A percentile compares a stretch with the other conserved stretches of the same genome.
phyloP scores from a whole-genome alignment of 1,140 invertebrate genomes.

The Metopolophium dirhodum region DNA sequence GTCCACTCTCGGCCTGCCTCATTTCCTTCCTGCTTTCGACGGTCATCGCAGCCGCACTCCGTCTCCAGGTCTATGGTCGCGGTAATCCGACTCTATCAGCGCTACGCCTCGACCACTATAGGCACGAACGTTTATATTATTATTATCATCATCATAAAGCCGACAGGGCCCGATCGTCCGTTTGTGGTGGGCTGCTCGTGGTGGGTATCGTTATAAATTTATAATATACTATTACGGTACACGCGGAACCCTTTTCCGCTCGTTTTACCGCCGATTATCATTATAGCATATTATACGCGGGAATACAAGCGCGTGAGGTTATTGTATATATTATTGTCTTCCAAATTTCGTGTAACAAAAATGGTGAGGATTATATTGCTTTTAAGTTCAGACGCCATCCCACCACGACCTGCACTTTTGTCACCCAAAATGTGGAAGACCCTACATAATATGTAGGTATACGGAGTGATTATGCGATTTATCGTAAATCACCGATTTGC shows the following conservation, averaged over 20 bases:
- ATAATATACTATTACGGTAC: not conserved
- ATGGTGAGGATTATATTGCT: not conserved
- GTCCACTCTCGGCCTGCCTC: not conserved
- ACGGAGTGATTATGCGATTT: not conserved
- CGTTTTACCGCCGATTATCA: not conserved
- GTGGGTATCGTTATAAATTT: not conserved
- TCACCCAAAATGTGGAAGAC: not conserved
- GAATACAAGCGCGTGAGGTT: not conserved
- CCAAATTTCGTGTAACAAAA: not conserved
- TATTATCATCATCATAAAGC: not conserved
- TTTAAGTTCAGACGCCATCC: not conserved
- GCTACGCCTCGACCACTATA: not conserved
- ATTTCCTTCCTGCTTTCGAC: not conserved
- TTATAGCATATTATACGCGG: not conserved
- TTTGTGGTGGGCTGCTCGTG: not conserved
- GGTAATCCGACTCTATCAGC: not conserved
- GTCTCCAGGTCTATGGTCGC: not conserved
- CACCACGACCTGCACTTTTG: not conserved
- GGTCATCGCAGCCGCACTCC: not conserved
- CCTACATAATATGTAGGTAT: too few relatives aligned
- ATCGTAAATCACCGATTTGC: not conserved
- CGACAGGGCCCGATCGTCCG: not conserved
- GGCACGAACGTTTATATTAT: not conserved
- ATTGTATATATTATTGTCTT: not conserved
- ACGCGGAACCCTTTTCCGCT: not conserved